These are phyloP conservation scores for Pelagia noctiluca DNA, from an alignment of 30 jellyfish, hydroid and myxozoan genomes.

Conservation along the genomic window DNA sequence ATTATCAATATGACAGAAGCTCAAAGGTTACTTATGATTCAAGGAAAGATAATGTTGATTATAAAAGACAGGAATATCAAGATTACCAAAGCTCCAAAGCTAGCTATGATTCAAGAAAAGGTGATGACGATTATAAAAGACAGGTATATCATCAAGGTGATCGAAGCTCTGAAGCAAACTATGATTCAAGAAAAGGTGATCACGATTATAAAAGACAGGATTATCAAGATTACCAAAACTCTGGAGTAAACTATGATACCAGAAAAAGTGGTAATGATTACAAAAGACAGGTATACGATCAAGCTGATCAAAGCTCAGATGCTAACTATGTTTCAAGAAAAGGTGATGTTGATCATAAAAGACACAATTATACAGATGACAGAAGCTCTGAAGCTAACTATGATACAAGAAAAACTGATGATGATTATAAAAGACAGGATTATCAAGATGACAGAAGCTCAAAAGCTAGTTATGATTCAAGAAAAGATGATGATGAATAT, in stretches of 20 bases:
- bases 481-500: constrained; percentile 15
- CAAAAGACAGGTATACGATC: too few species aligned
- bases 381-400: not conserved
- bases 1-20: too few species aligned
- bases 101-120: not conserved
- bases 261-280: too few species aligned
- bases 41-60: constrained; percentile 2
- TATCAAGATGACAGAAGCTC: too few species aligned
- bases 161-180: not conserved
- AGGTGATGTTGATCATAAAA: not conserved
- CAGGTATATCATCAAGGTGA: too few species aligned
- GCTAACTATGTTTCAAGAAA: too few species aligned
- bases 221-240: too few species aligned
- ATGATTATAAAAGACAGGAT: constrained; percentile 18
- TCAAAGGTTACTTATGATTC: not conserved
- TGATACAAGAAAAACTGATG: not conserved
- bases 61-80: too few species aligned
- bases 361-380: too few species aligned
- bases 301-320: constrained; percentile 8
- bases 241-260: not conserved
- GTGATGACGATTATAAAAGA: constrained; percentile 5
- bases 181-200: not conserved
- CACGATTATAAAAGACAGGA: constrained; percentile 18
- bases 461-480: not conserved
- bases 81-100: too few species aligned